phyloP scores from a whole-genome alignment of 2,888 invertebrate species.

The Gastrophysa polygoni region DNA sequence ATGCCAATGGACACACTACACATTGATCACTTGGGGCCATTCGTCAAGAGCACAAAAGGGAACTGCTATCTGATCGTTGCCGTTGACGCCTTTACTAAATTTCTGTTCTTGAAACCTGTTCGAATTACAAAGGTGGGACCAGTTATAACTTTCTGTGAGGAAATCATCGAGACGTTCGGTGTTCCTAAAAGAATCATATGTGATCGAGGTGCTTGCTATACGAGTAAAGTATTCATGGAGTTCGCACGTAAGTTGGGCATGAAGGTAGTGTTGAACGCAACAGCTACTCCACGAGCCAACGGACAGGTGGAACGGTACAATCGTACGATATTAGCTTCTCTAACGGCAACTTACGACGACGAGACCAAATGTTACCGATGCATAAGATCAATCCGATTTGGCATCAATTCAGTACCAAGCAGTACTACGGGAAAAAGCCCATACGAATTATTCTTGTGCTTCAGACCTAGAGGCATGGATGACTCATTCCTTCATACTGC shows the following conservation, averaged over 20 bases:
- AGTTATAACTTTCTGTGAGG: conserved; percentile 21
- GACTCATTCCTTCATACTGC: background rate
- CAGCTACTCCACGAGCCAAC: conserved; percentile 33
- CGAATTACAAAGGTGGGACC: conserved; percentile 21
- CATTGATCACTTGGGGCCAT: conserved; percentile 43
- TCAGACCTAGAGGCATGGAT: background rate
- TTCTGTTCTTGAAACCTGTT: conserved; percentile 41
- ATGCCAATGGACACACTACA: conserved; percentile 44
- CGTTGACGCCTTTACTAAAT: conserved; percentile 49
- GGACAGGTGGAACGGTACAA: conserved; percentile 31
- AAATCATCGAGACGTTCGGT: conserved; percentile 30
- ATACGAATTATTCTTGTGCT: conserved; percentile 27
- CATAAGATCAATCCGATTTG: conserved; percentile 19
- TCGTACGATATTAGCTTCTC: background rate
- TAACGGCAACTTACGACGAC: conserved; percentile 17
- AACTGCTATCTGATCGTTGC: conserved; percentile 39
- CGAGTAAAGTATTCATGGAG: conserved; percentile 28
- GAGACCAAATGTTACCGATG: conserved; percentile 25
- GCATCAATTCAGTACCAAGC: conserved; percentile 22
- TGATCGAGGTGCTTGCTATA: conserved; percentile 34
- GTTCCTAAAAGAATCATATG: conserved; percentile 33
- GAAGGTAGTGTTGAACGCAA: conserved; percentile 21
- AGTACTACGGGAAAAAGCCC: conserved; percentile 28
- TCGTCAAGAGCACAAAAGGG: conserved; percentile 35
- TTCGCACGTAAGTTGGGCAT: conserved; percentile 18